Base-by-base conservation (phyloP, 2,113 vertebrate species). In the Monopterus albus region DNA sequence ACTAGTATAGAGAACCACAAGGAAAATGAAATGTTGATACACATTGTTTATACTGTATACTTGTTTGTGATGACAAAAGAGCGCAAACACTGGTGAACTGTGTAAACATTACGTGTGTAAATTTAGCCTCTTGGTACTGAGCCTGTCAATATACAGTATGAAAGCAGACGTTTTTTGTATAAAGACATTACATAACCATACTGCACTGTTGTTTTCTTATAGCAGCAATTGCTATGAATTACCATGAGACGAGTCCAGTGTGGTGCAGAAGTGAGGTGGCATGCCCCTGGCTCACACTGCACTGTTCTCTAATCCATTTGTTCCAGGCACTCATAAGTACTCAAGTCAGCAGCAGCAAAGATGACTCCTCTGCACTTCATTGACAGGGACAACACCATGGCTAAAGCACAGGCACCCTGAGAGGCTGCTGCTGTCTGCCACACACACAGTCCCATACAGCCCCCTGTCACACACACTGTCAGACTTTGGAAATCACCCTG, bases 251-350 rank as follows among this genome's bases (percentile, higher is more conserved):
- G 61, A 63, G 72, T 68, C 72, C 20, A 31, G 57, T 72, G 17
- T 62, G 64, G 36, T 59, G 47, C 35, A 29, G 21, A 26, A 60
- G 62, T 64, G 62, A 72, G 57, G 59, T 43, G 47, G 50, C 53
- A 53, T 63, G 31, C 53, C 14, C 26, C 52, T 46, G 51, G 64
- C 35, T 69, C 55, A 66, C 53, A 65, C 47, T 67, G 56, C 59
- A 59, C 67, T 74, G 15, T 75, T 56, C 77, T 75, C 52, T 57
- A 84, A 87, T 83, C 82, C 69, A 71, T 88, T 85, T 73, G 86
- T 85, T 85, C 79, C 82, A 79, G 75, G 15, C 51, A 28, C 55
- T 79, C 79, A 72, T 45, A 23, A 79, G 60, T 60, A 49, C 56
- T 81, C 43, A 38, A 80, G 72, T 79, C 75, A 51, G 72, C 72